Conservation (phyloP, 2,797 vertebrate species). For the Pseudocheirus occidentalis region DNA sequence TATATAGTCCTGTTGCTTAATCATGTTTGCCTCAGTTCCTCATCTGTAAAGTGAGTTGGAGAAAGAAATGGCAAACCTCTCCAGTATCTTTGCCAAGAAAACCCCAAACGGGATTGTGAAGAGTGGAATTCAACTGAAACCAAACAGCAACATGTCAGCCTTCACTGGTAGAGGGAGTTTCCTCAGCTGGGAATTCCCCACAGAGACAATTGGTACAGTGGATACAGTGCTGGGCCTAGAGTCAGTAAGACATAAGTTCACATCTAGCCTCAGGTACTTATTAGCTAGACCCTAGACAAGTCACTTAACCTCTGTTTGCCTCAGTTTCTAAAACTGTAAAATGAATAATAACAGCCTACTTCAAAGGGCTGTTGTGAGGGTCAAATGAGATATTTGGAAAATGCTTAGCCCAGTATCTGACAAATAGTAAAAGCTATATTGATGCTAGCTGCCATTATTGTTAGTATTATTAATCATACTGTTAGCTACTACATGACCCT, state of each 20-base stretch:
- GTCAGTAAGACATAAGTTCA: not conserved
- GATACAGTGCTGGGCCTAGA: not conserved
- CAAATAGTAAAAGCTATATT: not conserved
- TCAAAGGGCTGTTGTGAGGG: not conserved
- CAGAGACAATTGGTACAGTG: not conserved
- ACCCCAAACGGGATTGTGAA: not conserved
- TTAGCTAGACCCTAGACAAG: not conserved
- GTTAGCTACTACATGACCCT: not conserved
- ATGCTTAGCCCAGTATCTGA: not conserved
- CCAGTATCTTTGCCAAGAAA: not conserved
- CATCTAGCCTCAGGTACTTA: not conserved
- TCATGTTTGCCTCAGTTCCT: not conserved
- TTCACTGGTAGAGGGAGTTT: not conserved
- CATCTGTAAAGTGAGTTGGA: not conserved
- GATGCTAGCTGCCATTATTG: not conserved
- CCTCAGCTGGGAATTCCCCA: not conserved
- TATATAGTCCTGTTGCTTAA: not conserved
- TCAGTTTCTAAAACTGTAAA: not conserved
- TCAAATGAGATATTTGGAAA: not conserved
- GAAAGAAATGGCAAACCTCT: not conserved
- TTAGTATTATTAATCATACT: not conserved
- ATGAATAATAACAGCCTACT: not conserved
- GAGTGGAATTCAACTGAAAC: not conserved
- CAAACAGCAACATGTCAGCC: not conserved
- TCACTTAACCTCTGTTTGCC: not conserved